phyloP scores from a whole-genome alignment of 2,888 invertebrate genomes.

The Mesochorus sp. region DNA sequence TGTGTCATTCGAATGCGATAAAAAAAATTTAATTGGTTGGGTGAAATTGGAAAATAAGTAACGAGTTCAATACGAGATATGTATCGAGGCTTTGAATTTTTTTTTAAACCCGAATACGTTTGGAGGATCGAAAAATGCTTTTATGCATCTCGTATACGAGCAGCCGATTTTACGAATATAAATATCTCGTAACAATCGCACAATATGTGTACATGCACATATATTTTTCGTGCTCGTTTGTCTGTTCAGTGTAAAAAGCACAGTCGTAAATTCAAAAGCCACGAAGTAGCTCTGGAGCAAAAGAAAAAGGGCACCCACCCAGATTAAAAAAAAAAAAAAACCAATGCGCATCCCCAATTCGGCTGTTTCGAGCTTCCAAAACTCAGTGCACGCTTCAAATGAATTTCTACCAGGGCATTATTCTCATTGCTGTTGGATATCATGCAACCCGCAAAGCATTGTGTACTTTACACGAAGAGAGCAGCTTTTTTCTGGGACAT shows the following conservation, averaged over 20 bases:
- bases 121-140: no score
- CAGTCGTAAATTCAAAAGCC: neutral
- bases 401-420: neutral
- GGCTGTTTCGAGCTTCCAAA: neutral
- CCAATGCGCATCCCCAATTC: neutral
- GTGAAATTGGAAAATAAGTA: slow-evolving; percentile 1
- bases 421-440: neutral
- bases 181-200: no score
- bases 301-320: neutral
- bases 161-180: no score
- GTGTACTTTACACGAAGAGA: neutral
- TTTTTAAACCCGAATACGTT: no score
- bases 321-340: slow-evolving; percentile 2
- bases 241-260: neutral
- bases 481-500: no score
- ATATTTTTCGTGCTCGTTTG: no score
- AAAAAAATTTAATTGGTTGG: neutral
- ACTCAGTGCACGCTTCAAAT: neutral
- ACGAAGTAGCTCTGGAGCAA: neutral
- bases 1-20: neutral
- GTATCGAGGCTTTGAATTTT: neutral
- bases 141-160: no score
- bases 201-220: no score
- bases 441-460: neutral
- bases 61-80: neutral